Evolutionary conservation across 2,113 vertebrate genomes (phyloP).

Genomic region (Percopsis transmontana): DNA sequence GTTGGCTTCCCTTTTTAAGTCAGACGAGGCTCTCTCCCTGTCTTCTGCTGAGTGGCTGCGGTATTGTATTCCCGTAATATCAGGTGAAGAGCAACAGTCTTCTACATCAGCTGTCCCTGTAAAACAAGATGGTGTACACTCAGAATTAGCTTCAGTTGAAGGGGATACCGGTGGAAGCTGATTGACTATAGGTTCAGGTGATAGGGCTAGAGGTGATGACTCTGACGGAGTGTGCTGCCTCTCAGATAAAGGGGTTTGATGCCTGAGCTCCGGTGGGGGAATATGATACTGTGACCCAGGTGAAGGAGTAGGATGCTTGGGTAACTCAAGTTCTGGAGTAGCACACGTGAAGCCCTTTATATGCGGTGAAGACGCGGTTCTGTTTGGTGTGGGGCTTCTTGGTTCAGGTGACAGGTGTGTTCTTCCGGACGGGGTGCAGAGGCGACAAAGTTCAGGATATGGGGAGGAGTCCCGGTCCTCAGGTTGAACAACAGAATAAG

Average conservation of each 20-base stretch:
- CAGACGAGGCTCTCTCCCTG: slow-evolving; percentile 16
- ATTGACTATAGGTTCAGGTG: slow-evolving; percentile 30
- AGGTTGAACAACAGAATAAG: slow-evolving; percentile 57
- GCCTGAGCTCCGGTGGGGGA: neutral
- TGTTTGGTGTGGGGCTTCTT: slow-evolving; percentile 28
- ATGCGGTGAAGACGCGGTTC: slow-evolving; percentile 24
- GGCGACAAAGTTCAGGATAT: slow-evolving; percentile 48
- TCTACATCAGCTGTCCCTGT: slow-evolving; percentile 27
- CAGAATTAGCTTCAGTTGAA: slow-evolving; percentile 20
- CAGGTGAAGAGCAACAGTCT: slow-evolving; percentile 1
- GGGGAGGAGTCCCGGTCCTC: slow-evolving; percentile 42
- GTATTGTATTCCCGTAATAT: slow-evolving; percentile 24
- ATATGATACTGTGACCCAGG: neutral
- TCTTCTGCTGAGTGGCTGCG: slow-evolving; percentile 22
- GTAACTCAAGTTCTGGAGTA: neutral
- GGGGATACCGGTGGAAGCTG: slow-evolving; percentile 25
- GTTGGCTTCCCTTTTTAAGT: slow-evolving; percentile 22
- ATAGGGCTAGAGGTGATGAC: slow-evolving; percentile 33
- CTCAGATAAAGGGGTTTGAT: slow-evolving; percentile 2
- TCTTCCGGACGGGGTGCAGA: slow-evolving; percentile 27
- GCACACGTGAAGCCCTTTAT: slow-evolving; percentile 15
- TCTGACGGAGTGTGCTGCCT: slow-evolving; percentile 5
- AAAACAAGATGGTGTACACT: slow-evolving; percentile 15
- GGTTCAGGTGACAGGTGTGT: slow-evolving; percentile 32
- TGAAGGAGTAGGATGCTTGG: neutral